Percentiles rank a stretch among this genome's conserved stretches.
phyloP scores from a whole-genome alignment of 2,797 vertebrate genomes.

The Perdix hodgsoniae region DNA sequence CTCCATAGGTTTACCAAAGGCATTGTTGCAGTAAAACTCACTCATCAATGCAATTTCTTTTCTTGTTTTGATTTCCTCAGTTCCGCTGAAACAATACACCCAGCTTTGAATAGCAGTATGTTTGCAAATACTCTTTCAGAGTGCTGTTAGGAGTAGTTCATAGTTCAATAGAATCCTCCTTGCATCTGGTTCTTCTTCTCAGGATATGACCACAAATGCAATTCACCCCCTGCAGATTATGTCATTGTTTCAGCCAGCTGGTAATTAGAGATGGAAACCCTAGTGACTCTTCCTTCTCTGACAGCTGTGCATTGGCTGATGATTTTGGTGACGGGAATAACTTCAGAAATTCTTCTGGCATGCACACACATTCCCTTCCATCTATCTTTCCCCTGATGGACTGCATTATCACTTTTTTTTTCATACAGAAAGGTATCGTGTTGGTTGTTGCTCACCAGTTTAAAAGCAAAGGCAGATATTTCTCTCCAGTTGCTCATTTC shows the following conservation, averaged over 20 bases:
- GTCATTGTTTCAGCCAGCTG: neutral
- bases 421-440: neutral
- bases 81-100: neutral
- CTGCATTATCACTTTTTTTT: neutral
- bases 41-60: neutral
- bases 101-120: neutral
- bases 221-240: neutral
- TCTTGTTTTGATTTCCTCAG: conserved; percentile 13
- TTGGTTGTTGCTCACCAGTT: neutral
- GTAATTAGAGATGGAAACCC: neutral
- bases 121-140: conserved; percentile 39
- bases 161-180: neutral
- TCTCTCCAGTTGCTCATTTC: neutral
- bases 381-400: neutral
- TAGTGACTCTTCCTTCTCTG: neutral
- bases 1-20: neutral
- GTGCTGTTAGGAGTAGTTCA: neutral
- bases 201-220: neutral
- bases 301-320: neutral
- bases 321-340: neutral
- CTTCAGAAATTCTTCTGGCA: neutral
- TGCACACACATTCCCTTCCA: neutral
- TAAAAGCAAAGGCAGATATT: neutral
- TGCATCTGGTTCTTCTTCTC: neutral
- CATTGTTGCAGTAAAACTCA: neutral